Percentiles rank a stretch among this genome's conserved stretches.
These are phyloP conservation scores for Sepiola atlantica DNA, from an alignment of 2,888 invertebrate species.

Conservation along the genomic window DNA sequence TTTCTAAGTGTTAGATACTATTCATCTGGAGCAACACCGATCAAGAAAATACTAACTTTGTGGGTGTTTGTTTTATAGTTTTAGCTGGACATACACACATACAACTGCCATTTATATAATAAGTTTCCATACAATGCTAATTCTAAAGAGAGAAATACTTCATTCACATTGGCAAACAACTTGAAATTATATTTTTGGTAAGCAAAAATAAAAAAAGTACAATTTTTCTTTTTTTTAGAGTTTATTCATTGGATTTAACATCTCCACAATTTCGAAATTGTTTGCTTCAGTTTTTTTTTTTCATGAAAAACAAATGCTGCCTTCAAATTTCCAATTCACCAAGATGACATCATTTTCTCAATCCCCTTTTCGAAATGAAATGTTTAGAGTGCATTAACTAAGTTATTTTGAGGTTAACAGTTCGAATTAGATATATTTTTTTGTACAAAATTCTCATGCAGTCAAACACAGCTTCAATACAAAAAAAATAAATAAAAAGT, in stretches of 20 bases:
- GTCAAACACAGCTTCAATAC: not conserved
- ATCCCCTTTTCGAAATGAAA: not conserved
- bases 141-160: no score
- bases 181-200: not conserved
- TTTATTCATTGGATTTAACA: not conserved
- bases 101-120: no score
- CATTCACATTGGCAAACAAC: not conserved
- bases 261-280: constrained; percentile 15
- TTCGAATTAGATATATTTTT: not conserved
- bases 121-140: no score
- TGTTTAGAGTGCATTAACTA: not conserved
- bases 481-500: no score
- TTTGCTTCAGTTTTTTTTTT: not conserved
- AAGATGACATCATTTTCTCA: not conserved
- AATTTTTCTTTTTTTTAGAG: not conserved
- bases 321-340: not conserved
- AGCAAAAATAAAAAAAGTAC: not conserved
- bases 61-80: no score
- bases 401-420: not conserved
- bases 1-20: no score
- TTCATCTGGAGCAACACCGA: no score
- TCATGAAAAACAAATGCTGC: not conserved
- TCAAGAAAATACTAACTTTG: no score
- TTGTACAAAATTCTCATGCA: not conserved
- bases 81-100: no score